Evolutionary conservation across 2,888 invertebrate genomes (phyloP), one percentile per base, ranked within the genome.

Genomic region (Cerastoderma edule): DNA sequence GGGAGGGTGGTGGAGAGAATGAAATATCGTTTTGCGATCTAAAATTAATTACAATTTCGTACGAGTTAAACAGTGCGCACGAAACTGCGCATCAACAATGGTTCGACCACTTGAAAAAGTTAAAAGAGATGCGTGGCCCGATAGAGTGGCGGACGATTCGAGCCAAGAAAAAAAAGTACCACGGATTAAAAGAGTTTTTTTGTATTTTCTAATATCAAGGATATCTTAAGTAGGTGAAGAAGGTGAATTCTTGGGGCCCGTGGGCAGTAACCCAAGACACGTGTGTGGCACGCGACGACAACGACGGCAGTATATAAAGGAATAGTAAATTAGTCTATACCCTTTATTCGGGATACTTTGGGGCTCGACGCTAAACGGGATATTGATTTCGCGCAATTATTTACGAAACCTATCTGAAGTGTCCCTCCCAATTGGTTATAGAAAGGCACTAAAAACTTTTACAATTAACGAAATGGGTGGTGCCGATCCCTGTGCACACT

Each of bases 321-420:
- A 60, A 60, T 60, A 60, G 57, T 57, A 57, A 57, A 57, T 57
- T 57, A 57, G 60, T 39, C 60, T 60, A 60, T 60, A 33, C 60
- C 60, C 39, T 60, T 56, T 60, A 39, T 60, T 60, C 27, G 39
- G 60, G 39, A 39, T 22, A 6, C 8, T 28, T 60, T 39, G 22
- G 10, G 24, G 27, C 35, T 60, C 27, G 39, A 39, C 60, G 39
- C 39, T 39, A 60, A 16, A 33, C 22, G 27, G 22, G 6, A 22
- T 19, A 33, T 32, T 19, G n/a, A 2, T 16, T 16, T n/a, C 16
- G 22, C n/a, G 16, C 35, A 35, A 60, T 60, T 60, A 60, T 60
- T 22, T n/a, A n/a, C 39, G 19, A 60, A 60, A 60, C 39, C 32
- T 60, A 60, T 60, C 33, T n/a, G 39, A 60, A 39, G 39, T 60